These are phyloP conservation scores for Ferrisia virgata DNA, from an alignment of 2,888 invertebrate genomes.

Conservation along the genomic window DNA sequence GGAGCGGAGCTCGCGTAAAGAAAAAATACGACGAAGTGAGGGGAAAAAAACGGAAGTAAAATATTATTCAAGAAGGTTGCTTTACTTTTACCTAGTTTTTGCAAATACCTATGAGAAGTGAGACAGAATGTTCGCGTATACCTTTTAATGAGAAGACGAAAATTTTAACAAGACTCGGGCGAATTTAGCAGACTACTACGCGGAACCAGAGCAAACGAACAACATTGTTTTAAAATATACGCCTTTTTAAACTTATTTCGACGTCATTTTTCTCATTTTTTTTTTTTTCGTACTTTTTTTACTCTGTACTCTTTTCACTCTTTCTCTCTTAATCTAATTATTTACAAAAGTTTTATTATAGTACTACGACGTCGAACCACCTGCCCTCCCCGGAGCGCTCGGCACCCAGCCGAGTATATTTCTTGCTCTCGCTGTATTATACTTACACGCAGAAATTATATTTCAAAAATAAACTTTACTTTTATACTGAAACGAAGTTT, in stretches of 20 bases:
- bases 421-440: no score
- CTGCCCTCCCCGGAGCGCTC: background rate
- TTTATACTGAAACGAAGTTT: slow-evolving; percentile 14
- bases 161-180: slow-evolving; percentile 26
- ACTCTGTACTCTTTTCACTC: background rate
- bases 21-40: background rate
- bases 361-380: no score
- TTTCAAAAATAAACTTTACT: slow-evolving; percentile 31
- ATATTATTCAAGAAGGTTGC: slow-evolving; percentile 2
- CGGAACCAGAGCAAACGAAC: background rate
- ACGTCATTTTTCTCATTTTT: slow-evolving; percentile 16
- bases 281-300: no score
- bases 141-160: slow-evolving; percentile 21
- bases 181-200: background rate
- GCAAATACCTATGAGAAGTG: background rate
- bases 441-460: slow-evolving; percentile 34
- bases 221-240: slow-evolving; percentile 27
- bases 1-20: background rate
- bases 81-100: background rate
- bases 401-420: background rate
- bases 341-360: slow-evolving; percentile 18
- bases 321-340: slow-evolving; percentile 21
- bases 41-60: background rate
- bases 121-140: background rate
- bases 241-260: slow-evolving; percentile 33